These are phyloP conservation scores for Limonius californicus DNA, from an alignment of 1,140 invertebrate genomes.

Conservation along the genomic window DNA sequence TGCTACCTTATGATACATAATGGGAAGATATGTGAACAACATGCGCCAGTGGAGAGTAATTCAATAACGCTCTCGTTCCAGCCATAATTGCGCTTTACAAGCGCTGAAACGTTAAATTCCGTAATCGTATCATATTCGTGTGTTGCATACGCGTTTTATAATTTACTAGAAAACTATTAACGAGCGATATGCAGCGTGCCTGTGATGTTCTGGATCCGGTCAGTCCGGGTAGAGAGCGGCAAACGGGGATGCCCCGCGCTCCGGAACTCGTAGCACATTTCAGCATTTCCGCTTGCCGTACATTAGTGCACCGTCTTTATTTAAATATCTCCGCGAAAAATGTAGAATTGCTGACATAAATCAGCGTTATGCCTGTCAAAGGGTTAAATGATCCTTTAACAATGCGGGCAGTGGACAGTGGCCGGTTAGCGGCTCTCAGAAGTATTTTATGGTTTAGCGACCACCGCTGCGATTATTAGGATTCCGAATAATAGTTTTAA, in stretches of 20 bases:
- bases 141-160: conserved; percentile 8
- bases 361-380: conserved; percentile 29
- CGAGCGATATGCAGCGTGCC: neutral
- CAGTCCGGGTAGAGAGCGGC: conserved; percentile 15
- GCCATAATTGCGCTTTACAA: conserved; percentile 26
- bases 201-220: conserved; percentile 13
- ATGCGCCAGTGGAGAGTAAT: conserved; percentile 24
- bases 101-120: conserved; percentile 27
- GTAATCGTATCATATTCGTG: conserved; percentile 23
- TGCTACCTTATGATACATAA: no score
- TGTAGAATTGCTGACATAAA: conserved; percentile 22
- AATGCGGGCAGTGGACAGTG: conserved; percentile 29
- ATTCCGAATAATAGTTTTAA: conserved; percentile 28
- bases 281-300: conserved; percentile 19
- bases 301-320: conserved; percentile 20
- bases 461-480: conserved; percentile 14
- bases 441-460: conserved; percentile 14
- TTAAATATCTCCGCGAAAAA: conserved; percentile 22
- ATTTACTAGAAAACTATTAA: conserved; percentile 9
- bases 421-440: conserved; percentile 4
- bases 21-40: conserved; percentile 22
- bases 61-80: conserved; percentile 22
- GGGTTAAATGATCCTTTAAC: conserved; percentile 38
- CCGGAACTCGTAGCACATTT: conserved; percentile 23
- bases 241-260: conserved; percentile 14